Percentiles rank a stretch among this genome's conserved stretches.
phyloP scores from a whole-genome alignment of 2,113 vertebrate genomes.

The Pipra filicauda region DNA sequence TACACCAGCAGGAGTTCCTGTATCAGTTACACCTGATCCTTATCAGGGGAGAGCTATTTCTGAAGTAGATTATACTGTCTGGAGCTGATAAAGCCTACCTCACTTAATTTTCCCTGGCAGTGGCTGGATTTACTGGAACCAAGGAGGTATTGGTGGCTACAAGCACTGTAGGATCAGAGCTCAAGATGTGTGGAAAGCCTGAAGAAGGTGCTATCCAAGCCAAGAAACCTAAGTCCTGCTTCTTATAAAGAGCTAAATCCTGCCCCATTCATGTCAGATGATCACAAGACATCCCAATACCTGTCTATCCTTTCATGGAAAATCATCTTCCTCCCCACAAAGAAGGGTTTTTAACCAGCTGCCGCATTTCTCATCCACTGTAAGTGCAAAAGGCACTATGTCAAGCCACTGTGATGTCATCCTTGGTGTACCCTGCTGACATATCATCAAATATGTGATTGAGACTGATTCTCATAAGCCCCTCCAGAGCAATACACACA shows the following conservation, averaged over 20 bases:
- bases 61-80: neutral
- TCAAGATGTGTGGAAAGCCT: neutral
- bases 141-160: neutral
- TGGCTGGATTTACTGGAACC: neutral
- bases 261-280: neutral
- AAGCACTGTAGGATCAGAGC: neutral
- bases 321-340: neutral
- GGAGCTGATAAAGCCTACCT: neutral
- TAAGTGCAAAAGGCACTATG: neutral
- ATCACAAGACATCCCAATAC: neutral
- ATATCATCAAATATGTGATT: rapidly evolving
- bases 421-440: neutral
- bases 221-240: neutral
- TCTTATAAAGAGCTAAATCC: neutral
- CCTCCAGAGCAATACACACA: neutral
- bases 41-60: neutral
- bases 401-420: rapidly evolving
- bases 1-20: neutral
- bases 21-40: neutral
- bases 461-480: neutral
- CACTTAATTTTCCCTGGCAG: neutral
- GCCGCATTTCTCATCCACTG: neutral
- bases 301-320: neutral
- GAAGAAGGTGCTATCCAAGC: neutral
- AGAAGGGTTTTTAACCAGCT: neutral